phyloP scores from a whole-genome alignment of 2,113 vertebrate genomes.

The Suricata suricatta region DNA sequence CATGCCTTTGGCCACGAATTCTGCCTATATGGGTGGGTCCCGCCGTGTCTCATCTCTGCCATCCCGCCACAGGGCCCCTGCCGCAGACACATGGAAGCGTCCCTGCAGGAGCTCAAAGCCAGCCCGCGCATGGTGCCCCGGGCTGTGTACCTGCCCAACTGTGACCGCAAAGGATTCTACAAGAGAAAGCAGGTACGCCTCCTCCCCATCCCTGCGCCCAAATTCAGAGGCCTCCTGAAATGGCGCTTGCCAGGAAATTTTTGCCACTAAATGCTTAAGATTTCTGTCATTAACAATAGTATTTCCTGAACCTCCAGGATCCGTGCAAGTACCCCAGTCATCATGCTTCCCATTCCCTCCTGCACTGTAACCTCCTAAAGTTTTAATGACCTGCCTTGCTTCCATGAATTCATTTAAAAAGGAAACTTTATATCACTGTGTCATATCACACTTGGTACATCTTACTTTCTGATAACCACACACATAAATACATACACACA shows the following conservation, averaged over 20 bases:
- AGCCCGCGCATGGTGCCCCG: slow-evolving; percentile 93
- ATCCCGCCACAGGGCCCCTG: slow-evolving; percentile 91
- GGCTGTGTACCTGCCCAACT: slow-evolving; percentile 97
- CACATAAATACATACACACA: rapidly evolving
- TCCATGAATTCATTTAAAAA: neutral
- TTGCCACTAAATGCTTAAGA: neutral
- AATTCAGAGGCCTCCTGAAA: neutral
- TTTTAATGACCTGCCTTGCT: neutral
- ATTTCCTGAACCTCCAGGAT: neutral
- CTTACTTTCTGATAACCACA: neutral
- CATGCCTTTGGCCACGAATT: rapidly evolving
- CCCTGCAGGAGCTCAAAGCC: slow-evolving; percentile 96
- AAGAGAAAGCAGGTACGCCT: slow-evolving; percentile 96
- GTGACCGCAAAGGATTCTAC: slow-evolving; percentile 98
- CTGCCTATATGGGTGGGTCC: neutral
- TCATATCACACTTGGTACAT: neutral
- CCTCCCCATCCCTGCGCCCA: rapidly evolving
- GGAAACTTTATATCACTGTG: neutral
- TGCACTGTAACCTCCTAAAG: neutral
- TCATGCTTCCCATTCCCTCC: neutral
- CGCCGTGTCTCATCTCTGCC: neutral
- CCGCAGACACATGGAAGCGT: slow-evolving; percentile 95
- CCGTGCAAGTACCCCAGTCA: rapidly evolving
- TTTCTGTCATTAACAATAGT: neutral
- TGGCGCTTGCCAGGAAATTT: neutral